A percentile compares a stretch with the other conserved stretches of the same genome.
These are phyloP conservation scores for Drosophila melanosoma DNA, from an alignment of 2,888 invertebrate genomes.

Conservation along the genomic window DNA sequence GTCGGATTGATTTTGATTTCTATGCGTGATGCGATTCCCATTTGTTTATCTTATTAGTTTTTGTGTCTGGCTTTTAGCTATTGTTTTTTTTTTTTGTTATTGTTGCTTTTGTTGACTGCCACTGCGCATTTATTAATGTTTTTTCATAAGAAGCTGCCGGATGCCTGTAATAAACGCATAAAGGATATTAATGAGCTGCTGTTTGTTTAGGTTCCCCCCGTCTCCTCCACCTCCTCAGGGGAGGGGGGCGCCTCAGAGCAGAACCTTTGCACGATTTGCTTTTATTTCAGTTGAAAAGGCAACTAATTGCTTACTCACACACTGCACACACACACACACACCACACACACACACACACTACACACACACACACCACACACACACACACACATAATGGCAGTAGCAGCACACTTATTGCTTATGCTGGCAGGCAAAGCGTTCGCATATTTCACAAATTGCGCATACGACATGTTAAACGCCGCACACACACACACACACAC, in stretches of 20 bases:
- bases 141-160: slow-evolving; percentile 64
- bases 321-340: slow-evolving; percentile 22
- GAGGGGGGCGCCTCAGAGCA: not conserved
- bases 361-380: slow-evolving; percentile 13
- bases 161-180: slow-evolving; percentile 74
- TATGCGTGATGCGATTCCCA: slow-evolving; percentile 44
- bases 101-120: slow-evolving; percentile 17
- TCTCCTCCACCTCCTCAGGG: not conserved
- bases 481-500: slow-evolving; percentile 30
- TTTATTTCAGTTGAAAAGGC: slow-evolving; percentile 77
- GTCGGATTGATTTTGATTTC: slow-evolving; percentile 68
- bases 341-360: slow-evolving; percentile 13
- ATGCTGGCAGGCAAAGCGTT: slow-evolving; percentile 60
- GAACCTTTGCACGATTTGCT: slow-evolving; percentile 62
- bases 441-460: slow-evolving; percentile 78
- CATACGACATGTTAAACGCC: slow-evolving; percentile 76
- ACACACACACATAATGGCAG: slow-evolving; percentile 10
- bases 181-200: slow-evolving; percentile 78
- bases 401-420: slow-evolving; percentile 64
- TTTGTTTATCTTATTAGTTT: slow-evolving; percentile 58
- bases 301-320: slow-evolving; percentile 75
- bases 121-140: slow-evolving; percentile 66
- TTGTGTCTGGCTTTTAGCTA: slow-evolving; percentile 22
- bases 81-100: slow-evolving; percentile 8
- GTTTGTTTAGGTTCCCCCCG: slow-evolving; percentile 51